These are phyloP conservation scores for Uloborus plumipes DNA, from an alignment of 2,888 invertebrate species.

Conservation along the genomic window DNA sequence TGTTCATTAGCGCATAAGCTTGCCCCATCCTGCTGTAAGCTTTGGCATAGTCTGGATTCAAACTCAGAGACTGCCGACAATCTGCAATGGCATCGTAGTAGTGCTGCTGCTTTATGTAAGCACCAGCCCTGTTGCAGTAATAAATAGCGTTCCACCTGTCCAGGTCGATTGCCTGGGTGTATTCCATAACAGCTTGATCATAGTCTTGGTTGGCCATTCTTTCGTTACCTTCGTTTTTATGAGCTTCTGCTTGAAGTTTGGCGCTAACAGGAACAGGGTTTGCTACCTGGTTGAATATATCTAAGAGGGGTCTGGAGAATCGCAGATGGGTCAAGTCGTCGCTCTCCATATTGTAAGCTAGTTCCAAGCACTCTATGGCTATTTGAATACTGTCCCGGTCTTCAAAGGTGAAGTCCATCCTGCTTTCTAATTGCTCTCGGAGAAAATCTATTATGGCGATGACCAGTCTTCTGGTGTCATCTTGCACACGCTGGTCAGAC, in stretches of 20 bases:
- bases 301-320: conserved; percentile 18
- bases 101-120: conserved; percentile 88
- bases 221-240: conserved; percentile 71
- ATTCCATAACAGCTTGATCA: conserved; percentile 73
- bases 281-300: conserved; percentile 42
- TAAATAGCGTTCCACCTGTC: conserved; percentile 92
- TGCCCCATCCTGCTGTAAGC: conserved; percentile 91
- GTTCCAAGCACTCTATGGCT: conserved; percentile 30
- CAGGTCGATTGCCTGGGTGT: conserved; percentile 85
- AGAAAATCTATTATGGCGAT: conserved; percentile 35
- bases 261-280: conserved; percentile 30
- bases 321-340: background rate
- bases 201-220: conserved; percentile 88
- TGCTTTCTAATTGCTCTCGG: conserved; percentile 4
- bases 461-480: conserved; percentile 25
- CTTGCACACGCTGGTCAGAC: background rate
- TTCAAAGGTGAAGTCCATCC: conserved; percentile 22
- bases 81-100: conserved; percentile 89
- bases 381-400: conserved; percentile 30
- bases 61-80: conserved; percentile 87
- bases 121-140: conserved; percentile 97
- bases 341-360: conserved; percentile 19
- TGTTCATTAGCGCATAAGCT: conserved; percentile 65
- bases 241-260: conserved; percentile 19
- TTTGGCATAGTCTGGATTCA: conserved; percentile 94